Base-by-base conservation (phyloP, 2,113 vertebrate species). In the Pitta sordida region DNA sequence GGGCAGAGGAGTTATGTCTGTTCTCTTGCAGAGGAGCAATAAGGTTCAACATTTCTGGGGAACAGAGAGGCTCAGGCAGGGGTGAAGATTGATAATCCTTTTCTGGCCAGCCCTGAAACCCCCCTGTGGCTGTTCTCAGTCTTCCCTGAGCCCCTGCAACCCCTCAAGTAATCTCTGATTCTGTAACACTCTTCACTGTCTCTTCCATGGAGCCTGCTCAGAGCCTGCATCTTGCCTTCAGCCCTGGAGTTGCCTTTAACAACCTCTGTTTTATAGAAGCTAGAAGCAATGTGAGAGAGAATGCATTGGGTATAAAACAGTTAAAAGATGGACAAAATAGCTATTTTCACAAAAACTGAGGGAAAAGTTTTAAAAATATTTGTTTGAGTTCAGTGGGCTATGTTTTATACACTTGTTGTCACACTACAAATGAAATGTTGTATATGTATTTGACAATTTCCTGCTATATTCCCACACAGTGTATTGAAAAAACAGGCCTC, bases 131-230 rank as follows among this genome's bases (percentile, higher is more conserved):
- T 1, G 0, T 22, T 75, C 10, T 10, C 39, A 71, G 34, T 8
- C 30, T 73, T 9, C 32, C 12, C 14, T 0, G 1, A 46, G 23
- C 1, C 11, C 11, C 18, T 3, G 1, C 30, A 64, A 12, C 13
- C 21, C 5, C 30, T 14, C 30, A 39, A 36, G 23, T 5, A 8
- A 18, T 34, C 17, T 8, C 3, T 5, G 3, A 15, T 34, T 83
- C 34, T 34, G 24, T 15, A 49, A 17, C 15, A 13, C 27, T 14
- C 30, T 10, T 2, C 5, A n/a, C 11, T 7, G 2, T 12, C 37
- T 41, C 13, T 70, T 19, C 12, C 0, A 1, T 19, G 52, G 59
- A 43, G 5, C 39, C 43, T 64, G 17, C 23, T 48, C 44, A 34
- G 67, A 79, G 68, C 63, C 23, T 46, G 13, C 26, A 6, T 34